phyloP scores from a whole-genome alignment of 2,888 invertebrate species.

The Ichneumon xanthorius region DNA sequence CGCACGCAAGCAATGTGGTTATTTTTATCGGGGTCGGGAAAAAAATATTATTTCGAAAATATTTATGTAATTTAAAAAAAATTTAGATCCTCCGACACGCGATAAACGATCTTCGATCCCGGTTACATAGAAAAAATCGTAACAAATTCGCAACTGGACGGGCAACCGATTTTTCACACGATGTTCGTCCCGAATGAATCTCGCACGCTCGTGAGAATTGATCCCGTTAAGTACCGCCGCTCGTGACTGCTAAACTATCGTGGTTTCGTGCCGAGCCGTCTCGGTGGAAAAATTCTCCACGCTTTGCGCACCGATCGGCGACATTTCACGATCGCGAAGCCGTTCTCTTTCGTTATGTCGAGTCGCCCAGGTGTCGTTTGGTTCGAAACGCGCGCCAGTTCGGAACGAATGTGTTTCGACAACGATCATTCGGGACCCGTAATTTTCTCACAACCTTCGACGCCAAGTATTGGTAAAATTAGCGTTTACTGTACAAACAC shows the following conservation, averaged over 20 bases:
- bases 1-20: too few species aligned
- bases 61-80: neutral
- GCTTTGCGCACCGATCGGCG: constrained; percentile 6
- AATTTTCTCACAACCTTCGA: constrained; percentile 48
- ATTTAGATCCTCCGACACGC: neutral
- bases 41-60: constrained; percentile 68
- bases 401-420: constrained; percentile 35
- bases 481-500: neutral
- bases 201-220: constrained; percentile 18
- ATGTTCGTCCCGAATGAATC: neutral
- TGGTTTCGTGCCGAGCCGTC: neutral
- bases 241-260: constrained; percentile 33
- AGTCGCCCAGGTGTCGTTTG: constrained; percentile 35
- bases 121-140: neutral
- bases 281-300: constrained; percentile 8
- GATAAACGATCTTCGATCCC: neutral
- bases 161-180: constrained; percentile 2
- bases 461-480: constrained; percentile 18
- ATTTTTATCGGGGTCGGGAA: too few species aligned
- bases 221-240: constrained; percentile 24
- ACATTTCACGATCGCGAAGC: constrained; percentile 44
- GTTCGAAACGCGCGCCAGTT: constrained; percentile 32
- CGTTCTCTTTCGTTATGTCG: constrained; percentile 57
- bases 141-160: neutral
- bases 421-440: constrained; percentile 9